A percentile compares a stretch with the other conserved stretches of the same genome.
phyloP scores from a whole-genome alignment of 2,797 vertebrate species.

The Rousettus madagascariensis region DNA sequence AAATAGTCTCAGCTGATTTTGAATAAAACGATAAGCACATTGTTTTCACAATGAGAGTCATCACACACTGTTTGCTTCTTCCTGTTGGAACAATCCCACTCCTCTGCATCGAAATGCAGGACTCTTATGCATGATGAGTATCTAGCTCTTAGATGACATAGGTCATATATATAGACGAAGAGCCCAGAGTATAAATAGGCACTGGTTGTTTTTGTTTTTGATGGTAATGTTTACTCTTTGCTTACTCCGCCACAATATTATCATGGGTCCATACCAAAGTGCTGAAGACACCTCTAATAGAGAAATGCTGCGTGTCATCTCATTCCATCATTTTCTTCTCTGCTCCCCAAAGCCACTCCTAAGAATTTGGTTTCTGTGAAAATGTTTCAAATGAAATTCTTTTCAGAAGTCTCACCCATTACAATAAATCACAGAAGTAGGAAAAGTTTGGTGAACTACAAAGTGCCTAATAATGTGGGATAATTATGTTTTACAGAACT shows the following conservation, averaged over 20 bases:
- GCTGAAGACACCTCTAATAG: background rate
- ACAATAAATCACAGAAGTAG: background rate
- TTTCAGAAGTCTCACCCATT: background rate
- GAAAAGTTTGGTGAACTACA: background rate
- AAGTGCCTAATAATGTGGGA: background rate
- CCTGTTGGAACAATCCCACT: background rate
- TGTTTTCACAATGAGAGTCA: background rate
- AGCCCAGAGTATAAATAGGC: background rate
- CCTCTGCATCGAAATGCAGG: background rate
- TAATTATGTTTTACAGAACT: background rate
- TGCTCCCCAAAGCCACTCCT: background rate
- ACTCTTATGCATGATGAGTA: background rate
- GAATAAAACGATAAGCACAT: background rate
- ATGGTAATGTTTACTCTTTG: background rate
- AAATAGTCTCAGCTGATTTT: background rate
- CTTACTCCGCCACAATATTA: background rate
- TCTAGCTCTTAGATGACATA: background rate
- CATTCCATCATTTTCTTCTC: conserved; percentile 16
- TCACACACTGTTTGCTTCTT: background rate
- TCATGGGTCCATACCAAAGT: background rate
- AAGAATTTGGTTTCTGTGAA: conserved; percentile 1
- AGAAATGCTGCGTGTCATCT: background rate
- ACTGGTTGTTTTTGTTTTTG: background rate
- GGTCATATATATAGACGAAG: background rate
- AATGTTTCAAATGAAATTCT: background rate